Conservation (phyloP, 2,888 invertebrate genomes). For the Lepidochitona cinerea region DNA sequence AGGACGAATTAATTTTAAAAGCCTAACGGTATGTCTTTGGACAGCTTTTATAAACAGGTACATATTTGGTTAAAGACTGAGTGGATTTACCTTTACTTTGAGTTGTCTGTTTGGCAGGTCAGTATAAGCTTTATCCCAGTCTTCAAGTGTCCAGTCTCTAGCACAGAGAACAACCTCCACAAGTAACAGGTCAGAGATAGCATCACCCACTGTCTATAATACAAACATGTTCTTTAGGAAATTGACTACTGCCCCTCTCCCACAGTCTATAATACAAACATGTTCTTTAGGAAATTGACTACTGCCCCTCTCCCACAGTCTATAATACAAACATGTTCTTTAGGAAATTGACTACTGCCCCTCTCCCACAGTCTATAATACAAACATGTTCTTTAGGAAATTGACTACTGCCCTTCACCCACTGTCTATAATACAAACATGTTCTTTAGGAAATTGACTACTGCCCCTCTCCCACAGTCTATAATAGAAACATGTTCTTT, state of each 20-base stretch:
- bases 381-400: not conserved
- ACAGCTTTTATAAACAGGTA: too few species aligned
- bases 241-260: not conserved
- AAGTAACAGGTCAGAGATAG: constrained; percentile 93
- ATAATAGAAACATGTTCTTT: too few species aligned
- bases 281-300: not conserved
- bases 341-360: not conserved
- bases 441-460: too few species aligned
- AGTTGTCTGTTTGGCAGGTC: constrained; percentile 89
- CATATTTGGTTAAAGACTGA: not conserved
- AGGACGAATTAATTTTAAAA: too few species aligned
- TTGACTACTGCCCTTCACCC: not conserved
- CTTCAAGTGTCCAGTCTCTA: constrained; percentile 82
- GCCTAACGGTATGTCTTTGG: too few species aligned
- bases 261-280: constrained; percentile 28
- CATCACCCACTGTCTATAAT: constrained; percentile 84
- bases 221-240: not conserved
- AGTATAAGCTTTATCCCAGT: constrained; percentile 86
- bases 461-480: too few species aligned
- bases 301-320: not conserved
- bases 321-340: constrained; percentile 27
- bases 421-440: too few species aligned
- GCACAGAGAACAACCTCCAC: constrained; percentile 91
- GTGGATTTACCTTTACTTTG: constrained; percentile 86
- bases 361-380: constrained; percentile 23